phyloP scores from a whole-genome alignment of 2,113 vertebrate genomes.

The Podiceps cristatus region DNA sequence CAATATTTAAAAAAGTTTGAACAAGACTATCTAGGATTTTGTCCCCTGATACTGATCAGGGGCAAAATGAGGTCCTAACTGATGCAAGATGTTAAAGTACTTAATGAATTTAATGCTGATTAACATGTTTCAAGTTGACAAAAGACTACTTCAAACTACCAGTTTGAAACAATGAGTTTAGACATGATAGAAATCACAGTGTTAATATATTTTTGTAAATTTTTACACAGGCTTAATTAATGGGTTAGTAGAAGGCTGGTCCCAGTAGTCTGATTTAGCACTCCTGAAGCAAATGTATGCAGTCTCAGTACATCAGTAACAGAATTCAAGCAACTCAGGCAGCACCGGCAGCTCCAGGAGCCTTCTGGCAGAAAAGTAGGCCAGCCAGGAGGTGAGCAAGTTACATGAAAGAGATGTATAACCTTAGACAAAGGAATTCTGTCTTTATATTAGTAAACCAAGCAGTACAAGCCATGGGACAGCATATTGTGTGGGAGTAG shows the following conservation, averaged over 20 bases:
- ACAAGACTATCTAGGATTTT: background rate
- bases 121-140: background rate
- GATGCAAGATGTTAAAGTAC: background rate
- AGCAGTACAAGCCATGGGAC: background rate
- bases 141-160: background rate
- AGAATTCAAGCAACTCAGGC: background rate
- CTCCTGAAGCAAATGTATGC: background rate
- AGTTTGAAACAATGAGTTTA: background rate
- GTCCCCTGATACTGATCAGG: background rate
- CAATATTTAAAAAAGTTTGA: background rate
- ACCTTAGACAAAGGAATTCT: background rate
- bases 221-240: background rate
- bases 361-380: background rate
- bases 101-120: background rate
- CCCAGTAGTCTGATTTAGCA: background rate
- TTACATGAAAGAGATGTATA: background rate
- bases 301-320: background rate
- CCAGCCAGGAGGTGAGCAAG: background rate
- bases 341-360: background rate
- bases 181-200: background rate
- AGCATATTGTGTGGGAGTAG: background rate
- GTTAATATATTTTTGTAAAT: background rate
- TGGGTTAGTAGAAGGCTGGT: background rate
- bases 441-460: background rate
- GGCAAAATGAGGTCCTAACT: background rate